Conservation (phyloP, 2,113 vertebrate genomes). For the Lagopus muta region DNA sequence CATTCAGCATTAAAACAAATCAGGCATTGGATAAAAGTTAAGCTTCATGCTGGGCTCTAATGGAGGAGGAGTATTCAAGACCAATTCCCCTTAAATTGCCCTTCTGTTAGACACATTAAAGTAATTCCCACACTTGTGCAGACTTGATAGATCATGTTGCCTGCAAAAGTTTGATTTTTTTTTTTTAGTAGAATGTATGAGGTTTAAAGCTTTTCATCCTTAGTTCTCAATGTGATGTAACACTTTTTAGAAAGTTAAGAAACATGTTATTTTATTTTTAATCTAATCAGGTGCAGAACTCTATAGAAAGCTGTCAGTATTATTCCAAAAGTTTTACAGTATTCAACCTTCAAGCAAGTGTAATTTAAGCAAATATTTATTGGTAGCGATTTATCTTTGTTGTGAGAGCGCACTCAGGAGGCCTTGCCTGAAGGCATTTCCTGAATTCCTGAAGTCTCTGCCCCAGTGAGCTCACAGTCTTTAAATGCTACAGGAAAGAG, state of each 20-base stretch:
- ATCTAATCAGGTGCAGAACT: not conserved
- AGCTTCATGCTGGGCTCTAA: conserved; percentile 47
- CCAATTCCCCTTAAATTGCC: conserved; percentile 50
- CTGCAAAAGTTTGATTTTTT: not conserved
- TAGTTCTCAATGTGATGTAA: not conserved
- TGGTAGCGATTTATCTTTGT: not conserved
- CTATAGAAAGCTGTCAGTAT: conserved; percentile 40
- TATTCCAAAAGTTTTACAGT: conserved; percentile 23
- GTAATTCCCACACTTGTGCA: conserved; percentile 14
- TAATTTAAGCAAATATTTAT: conserved; percentile 52
- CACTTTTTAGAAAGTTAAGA: not conserved
- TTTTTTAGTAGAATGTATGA: not conserved
- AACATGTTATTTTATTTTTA: not conserved
- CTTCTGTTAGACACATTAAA: conserved; percentile 42
- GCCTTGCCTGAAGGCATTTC: not conserved
- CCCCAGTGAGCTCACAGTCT: not conserved
- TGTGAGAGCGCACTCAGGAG: not conserved
- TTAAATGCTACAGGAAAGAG: not conserved
- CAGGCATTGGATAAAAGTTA: conserved; percentile 59
- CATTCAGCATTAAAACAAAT: conserved; percentile 54
- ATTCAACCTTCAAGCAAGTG: conserved; percentile 44
- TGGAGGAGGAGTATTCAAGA: conserved; percentile 46
- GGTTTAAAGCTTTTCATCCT: not conserved
- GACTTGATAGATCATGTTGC: conserved; percentile 8
- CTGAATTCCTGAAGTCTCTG: not conserved